phyloP scores from a whole-genome alignment of 2,888 invertebrate genomes.

The Polylopha cassiicola region DNA sequence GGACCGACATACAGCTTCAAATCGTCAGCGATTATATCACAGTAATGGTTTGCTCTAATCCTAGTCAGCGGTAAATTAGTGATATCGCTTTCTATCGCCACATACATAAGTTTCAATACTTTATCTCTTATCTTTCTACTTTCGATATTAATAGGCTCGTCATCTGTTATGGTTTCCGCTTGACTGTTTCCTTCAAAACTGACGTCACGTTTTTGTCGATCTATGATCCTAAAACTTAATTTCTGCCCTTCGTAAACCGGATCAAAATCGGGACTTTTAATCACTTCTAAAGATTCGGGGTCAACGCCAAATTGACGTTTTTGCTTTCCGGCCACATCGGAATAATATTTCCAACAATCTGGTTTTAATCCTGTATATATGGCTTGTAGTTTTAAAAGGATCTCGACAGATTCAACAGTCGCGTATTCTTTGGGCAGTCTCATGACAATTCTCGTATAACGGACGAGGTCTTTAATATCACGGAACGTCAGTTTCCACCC shows the following conservation, averaged over 20 bases:
- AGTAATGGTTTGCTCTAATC: slow-evolving; percentile 58
- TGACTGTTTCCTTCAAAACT: slow-evolving; percentile 41
- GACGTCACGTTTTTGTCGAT: slow-evolving; percentile 57
- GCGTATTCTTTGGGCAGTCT: slow-evolving; percentile 55
- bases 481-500: slow-evolving; percentile 57
- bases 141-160: slow-evolving; percentile 28
- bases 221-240: slow-evolving; percentile 55
- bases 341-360: slow-evolving; percentile 66
- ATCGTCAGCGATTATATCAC: slow-evolving; percentile 59
- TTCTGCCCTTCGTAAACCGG: slow-evolving; percentile 51
- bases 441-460: slow-evolving; percentile 63
- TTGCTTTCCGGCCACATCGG: slow-evolving; percentile 63
- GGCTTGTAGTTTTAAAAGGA: slow-evolving; percentile 45
- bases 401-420: slow-evolving; percentile 51
- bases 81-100: slow-evolving; percentile 47
- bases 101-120: slow-evolving; percentile 50
- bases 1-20: slow-evolving; percentile 63
- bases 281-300: slow-evolving; percentile 57
- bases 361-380: slow-evolving; percentile 56
- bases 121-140: slow-evolving; percentile 38
- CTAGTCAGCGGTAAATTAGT: slow-evolving; percentile 48
- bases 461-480: slow-evolving; percentile 52
- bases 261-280: slow-evolving; percentile 54
- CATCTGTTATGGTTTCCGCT: slow-evolving; percentile 25
- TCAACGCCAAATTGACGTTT: slow-evolving; percentile 69